Evolutionary conservation across 2,797 vertebrate genomes (phyloP).

Genomic region (Argyrosomus regius): DNA sequence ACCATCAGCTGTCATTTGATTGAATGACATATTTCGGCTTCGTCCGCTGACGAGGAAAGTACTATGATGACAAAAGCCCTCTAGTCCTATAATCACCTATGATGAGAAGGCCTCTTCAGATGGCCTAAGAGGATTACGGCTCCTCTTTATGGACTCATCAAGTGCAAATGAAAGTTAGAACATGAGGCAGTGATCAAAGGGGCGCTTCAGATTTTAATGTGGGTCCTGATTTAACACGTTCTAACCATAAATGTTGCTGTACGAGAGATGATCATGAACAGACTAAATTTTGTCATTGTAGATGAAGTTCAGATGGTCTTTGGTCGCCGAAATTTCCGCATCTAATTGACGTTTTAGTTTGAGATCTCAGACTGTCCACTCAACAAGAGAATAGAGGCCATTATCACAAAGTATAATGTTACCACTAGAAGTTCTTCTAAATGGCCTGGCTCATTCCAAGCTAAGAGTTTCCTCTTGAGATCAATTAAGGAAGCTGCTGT

Average conservation of each 20-base stretch:
- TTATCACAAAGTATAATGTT: neutral
- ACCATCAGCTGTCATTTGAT: conserved; percentile 24
- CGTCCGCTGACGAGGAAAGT: conserved; percentile 36
- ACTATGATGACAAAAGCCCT: conserved; percentile 43
- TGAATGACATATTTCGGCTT: conserved; percentile 20
- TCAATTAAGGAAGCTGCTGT: conserved; percentile 24
- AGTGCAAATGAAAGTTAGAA: conserved; percentile 17
- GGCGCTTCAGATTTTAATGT: conserved; percentile 20
- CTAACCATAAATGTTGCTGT: conserved; percentile 3
- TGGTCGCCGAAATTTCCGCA: neutral
- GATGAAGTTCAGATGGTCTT: neutral
- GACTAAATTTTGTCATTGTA: neutral
- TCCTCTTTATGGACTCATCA: conserved; percentile 16
- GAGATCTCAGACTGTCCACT: neutral
- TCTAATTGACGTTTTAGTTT: neutral
- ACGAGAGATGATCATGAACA: neutral
- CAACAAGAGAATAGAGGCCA: neutral
- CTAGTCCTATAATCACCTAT: conserved; percentile 24
- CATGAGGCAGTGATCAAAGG: conserved; percentile 9
- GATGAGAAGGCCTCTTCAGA: conserved; percentile 37
- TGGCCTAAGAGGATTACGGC: conserved; percentile 25
- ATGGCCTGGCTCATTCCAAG: neutral
- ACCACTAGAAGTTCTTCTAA: neutral
- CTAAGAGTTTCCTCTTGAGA: conserved; percentile 9
- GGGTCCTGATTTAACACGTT: conserved; percentile 22